Evolutionary conservation across 2,888 invertebrate genomes (phyloP), one percentile per base, ranked within the genome.

Genomic region (Machimus rusticus): DNA sequence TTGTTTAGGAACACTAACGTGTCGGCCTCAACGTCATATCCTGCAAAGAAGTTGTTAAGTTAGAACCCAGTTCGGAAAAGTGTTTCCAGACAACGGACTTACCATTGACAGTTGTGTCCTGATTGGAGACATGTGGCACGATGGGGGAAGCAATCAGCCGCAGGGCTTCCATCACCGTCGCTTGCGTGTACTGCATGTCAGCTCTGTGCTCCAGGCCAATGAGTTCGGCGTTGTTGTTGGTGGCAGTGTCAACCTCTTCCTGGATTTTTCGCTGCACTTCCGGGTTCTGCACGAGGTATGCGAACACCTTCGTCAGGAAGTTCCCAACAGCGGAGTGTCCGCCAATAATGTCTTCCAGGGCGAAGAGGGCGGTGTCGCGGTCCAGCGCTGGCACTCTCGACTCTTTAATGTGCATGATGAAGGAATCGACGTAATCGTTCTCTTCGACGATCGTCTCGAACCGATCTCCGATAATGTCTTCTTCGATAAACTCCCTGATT

Each of bases 1-100:
- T 95, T 95, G 91, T 96, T 95, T 39, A 96, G 92, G 90, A 96
- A 95, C 12, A 96, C 93, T 89, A 95, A 93, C 0, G 95, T 94
- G 88, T 94, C 95, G 90, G 95, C 94, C 87, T 94, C 93, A 12
- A 96, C 94, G 90, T 91, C 91, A 91, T 93, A 95, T 51, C 94
- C 95, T 95, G 91, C 0, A 93, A 92, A 81, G 85, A 89, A 89
- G 89, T 88, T 87, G 87, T 88, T 89, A 87, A 87, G 55, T 43
- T 51, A 81, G 31, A 8, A 43, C 78, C 8, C 19, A 9, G 28
- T n/a, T 55, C 8, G 16, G 16, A 23, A 1, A n/a, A 51, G 5
- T 16, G 14, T 12, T 23, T 66, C 1, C 28, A 14, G 51, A 28
- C n/a, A 5, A 2, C n/a, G 34, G 74, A 91, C 92, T 93, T 92